These are phyloP conservation scores for Stichopus chloronotus DNA, from an alignment of 35 echinoderm and acorn worm species.

Conservation along the genomic window DNA sequence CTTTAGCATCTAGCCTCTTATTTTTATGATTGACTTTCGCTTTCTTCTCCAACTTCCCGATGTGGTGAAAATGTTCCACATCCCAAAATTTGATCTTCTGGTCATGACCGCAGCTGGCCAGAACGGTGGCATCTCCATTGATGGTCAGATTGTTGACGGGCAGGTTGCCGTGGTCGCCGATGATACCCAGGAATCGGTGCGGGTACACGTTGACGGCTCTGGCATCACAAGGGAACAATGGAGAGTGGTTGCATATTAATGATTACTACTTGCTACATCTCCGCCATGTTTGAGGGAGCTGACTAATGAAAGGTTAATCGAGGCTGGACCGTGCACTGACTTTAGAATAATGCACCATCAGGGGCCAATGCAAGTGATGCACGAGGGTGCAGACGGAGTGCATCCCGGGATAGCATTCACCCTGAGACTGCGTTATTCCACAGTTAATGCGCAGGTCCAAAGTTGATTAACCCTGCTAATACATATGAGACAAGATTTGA, in stretches of 20 bases:
- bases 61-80: constrained; percentile 70
- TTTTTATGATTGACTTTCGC: constrained; percentile 64
- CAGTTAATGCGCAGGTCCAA: too few species aligned
- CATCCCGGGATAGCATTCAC: too few species aligned
- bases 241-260: too few species aligned
- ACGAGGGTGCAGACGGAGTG: too few species aligned
- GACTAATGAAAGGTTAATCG: too few species aligned
- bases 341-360: too few species aligned
- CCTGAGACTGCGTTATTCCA: too few species aligned
- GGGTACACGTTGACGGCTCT: constrained; percentile 88
- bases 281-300: background rate
- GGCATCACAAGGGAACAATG: background rate
- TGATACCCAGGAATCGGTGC: constrained; percentile 87
- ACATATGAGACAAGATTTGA: too few species aligned
- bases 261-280: too few species aligned
- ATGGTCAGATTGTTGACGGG: constrained; percentile 77
- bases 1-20: constrained; percentile 66
- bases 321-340: too few species aligned
- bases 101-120: constrained; percentile 80
- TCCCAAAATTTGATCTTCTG: constrained; percentile 98
- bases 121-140: constrained; percentile 55
- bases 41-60: constrained; percentile 75
- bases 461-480: too few species aligned
- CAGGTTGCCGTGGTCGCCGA: constrained; percentile 86
- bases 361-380: too few species aligned